Evolutionary conservation across 2,113 vertebrate species (phyloP).

Genomic region (Ploceus nigricollis): DNA sequence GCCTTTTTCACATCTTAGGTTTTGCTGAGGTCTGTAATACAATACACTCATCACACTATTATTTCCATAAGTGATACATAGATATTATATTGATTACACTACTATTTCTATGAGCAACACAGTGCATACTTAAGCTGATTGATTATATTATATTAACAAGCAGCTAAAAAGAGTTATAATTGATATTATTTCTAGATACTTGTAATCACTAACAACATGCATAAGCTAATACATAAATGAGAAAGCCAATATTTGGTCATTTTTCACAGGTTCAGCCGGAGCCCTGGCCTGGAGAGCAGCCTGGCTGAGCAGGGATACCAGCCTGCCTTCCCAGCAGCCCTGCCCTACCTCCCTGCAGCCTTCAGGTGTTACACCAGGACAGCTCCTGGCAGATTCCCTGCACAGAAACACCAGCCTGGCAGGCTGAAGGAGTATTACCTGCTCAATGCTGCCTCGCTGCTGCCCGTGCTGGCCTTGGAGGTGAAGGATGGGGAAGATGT

Average conservation of each 20-base stretch:
- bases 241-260: neutral
- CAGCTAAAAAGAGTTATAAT: neutral
- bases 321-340: conserved; percentile 64
- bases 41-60: neutral
- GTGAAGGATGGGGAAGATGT: conserved; percentile 81
- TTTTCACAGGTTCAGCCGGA: conserved; percentile 78
- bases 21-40: neutral
- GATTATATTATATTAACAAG: neutral
- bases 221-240: neutral
- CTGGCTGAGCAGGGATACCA: conserved; percentile 77
- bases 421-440: conserved; percentile 89
- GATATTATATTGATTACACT: neutral
- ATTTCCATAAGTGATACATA: neutral
- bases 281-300: conserved; percentile 68
- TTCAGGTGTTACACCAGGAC: conserved; percentile 82
- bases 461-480: conserved; percentile 88
- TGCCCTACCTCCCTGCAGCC: conserved; percentile 49
- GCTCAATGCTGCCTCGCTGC: conserved; percentile 89
- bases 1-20: neutral
- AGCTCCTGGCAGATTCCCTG: conserved; percentile 74
- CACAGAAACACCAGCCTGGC: conserved; percentile 80
- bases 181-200: neutral
- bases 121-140: neutral
- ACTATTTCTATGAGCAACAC: neutral
- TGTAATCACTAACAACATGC: neutral